Evolutionary conservation across 2,797 vertebrate genomes (phyloP), one percentile per base, ranked within the genome.

Genomic region (Premnoplex brunnescens): DNA sequence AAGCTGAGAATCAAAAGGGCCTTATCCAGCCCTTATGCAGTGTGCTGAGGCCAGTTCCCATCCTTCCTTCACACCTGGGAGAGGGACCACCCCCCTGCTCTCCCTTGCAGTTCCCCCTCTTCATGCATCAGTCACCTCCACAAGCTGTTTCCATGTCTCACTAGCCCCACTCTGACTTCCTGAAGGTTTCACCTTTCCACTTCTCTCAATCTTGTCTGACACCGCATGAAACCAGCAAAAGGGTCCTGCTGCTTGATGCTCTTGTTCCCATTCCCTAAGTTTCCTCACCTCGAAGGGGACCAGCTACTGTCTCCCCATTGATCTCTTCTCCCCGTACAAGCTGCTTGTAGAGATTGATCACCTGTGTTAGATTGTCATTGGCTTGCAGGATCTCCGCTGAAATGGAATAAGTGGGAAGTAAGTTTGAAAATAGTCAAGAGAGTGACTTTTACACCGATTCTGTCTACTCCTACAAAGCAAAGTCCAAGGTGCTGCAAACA

Each of bases 341-440:
- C 97, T 99, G 98, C 90, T 98, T 98, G 97, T 99, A 99, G 66
- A 98, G 97, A 97, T 99, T 99, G 96, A 99, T 99, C 95, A 99
- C 99, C 92, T 99, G 99, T 6, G 99, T 99, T 96, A 99, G 97
- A 97, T 98, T 99, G 98, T 99, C 99, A 20, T 99, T 99, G 93
- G 99, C 99, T 97, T 99, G 98, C 85, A 99, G 97, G 96, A 99
- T 99, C 92, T 99, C 99, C 43, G 99, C 99, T 99, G 85, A 48
- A 97, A 95, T 2, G 36, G 37, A 78, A 76, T 1, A 66, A 56
- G 72, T 43, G 49, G 56, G n/a, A 74, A 88, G 11, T 13, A 79
- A 54, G 78, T 11, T 78, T 84, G 62, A 28, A 59, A 80, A 55
- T 3, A 9, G 8, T 26, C 7, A 76, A n/a, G 26, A 68, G 12